Conservation (phyloP, 2,113 vertebrate species). For the Alethe castanea region DNA sequence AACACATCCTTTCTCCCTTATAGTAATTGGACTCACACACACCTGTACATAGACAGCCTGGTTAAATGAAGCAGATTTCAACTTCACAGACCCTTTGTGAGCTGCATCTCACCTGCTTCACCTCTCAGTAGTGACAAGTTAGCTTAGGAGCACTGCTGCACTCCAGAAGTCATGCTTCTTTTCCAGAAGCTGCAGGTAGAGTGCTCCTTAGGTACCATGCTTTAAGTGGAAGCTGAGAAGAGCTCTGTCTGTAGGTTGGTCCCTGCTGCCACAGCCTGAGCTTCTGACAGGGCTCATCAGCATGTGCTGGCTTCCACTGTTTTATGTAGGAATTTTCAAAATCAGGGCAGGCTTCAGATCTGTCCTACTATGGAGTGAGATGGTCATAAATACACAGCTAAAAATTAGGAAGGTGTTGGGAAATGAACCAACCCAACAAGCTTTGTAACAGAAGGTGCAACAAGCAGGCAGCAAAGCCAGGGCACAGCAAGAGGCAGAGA, state of each 20-base stretch:
- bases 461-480: not conserved
- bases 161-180: not conserved
- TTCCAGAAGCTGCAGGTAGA: not conserved
- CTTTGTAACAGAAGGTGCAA: not conserved
- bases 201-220: accelerated
- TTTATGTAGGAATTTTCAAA: not conserved
- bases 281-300: not conserved
- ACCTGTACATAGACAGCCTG: not conserved
- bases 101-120: not conserved
- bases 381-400: not conserved
- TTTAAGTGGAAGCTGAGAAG: not conserved
- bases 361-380: not conserved
- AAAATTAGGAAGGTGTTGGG: not conserved
- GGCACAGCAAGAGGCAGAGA: not conserved
- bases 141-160: not conserved
- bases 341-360: not conserved
- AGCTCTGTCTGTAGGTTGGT: not conserved
- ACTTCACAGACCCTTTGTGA: not conserved
- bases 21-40: not conserved
- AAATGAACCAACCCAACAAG: not conserved
- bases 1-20: not conserved
- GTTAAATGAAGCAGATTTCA: not conserved
- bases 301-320: not conserved
- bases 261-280: not conserved
- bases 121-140: not conserved